Percentiles rank a stretch among this genome's conserved stretches.
Evolutionary conservation across 2,888 invertebrate species (phyloP).

Genomic region (Protula sp.): DNA sequence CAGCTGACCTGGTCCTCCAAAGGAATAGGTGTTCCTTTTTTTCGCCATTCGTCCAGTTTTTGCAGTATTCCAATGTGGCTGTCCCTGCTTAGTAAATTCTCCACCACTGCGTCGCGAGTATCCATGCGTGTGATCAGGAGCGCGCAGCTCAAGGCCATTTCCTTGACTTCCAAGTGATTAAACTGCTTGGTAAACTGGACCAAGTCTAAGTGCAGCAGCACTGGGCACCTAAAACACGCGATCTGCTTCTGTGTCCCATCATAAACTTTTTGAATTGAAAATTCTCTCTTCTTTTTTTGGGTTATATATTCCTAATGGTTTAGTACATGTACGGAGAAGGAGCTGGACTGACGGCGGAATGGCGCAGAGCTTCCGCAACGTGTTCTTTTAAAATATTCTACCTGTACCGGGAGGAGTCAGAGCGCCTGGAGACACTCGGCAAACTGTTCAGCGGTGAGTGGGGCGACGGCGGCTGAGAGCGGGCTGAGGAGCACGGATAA

Average conservation of each 20-base stretch:
- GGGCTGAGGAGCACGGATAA: constrained; percentile 24
- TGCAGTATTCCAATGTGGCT: background rate
- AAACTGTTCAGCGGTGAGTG: no score
- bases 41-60: background rate
- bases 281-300: background rate
- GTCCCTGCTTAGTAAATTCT: background rate
- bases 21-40: background rate
- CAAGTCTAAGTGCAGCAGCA: constrained; percentile 30
- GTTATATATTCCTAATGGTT: background rate
- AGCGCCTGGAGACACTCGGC: no score
- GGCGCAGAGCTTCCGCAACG: no score
- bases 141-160: constrained; percentile 30
- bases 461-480: no score
- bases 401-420: no score
- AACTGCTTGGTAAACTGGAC: constrained; percentile 17
- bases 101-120: background rate
- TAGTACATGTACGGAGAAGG: background rate
- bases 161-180: constrained; percentile 28
- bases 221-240: constrained; percentile 32
- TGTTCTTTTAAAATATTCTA: no score
- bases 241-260: background rate
- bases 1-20: background rate
- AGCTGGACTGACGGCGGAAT: no score
- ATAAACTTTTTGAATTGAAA: background rate
- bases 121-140: constrained; percentile 5